Evolutionary conservation across 2,113 vertebrate genomes (phyloP), one percentile per base, ranked within the genome.

Genomic region (Rostratula benghalensis): DNA sequence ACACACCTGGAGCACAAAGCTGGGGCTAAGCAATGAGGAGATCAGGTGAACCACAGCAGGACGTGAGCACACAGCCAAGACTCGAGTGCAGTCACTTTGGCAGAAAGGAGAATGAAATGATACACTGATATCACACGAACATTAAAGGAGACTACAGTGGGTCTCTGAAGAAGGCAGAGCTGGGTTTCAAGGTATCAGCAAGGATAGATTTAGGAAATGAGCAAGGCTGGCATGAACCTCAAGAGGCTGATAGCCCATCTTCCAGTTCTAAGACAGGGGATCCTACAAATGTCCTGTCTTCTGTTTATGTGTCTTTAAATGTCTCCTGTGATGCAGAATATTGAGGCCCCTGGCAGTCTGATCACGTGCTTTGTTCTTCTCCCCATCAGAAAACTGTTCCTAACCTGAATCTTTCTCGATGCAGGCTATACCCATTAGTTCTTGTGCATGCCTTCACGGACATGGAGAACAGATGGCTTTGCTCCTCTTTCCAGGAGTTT

Each of bases 71-170:
- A 13, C 31, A 45, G 14, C 39, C 46, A 41, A 48, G 51, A 33
- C 39, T 59, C 30, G 30, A 48, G 45, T 13, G 41, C 59, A 28
- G 59, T 61, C 33, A 12, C 59, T 56, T 39, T 56, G 41, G 16
- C 27, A 27, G 83, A 56, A 53, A 28, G 59, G n/a, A 37, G 31
- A 51, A 31, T 68, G 33, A 74, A 63, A 67, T 6, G 27, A 3
- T 23, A 13, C 0, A 28, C 7, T 41, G 73, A 6, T 79, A 24
- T 6, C 41, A 39, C 19, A 4, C 7, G 41, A 33, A 30, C 13
- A 27, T 28, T 35, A 9, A 46, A 39, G 57, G 31, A 59, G 19
- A 23, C 41, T n/a, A 4, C 0, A 0, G 50, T 28, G 63, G 63
- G 33, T 37, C 69, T 93, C 87, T 67, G 56, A 54, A 37, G 56